Conservation (phyloP, 2,888 invertebrate species). For the Mactromeris polynyma region DNA sequence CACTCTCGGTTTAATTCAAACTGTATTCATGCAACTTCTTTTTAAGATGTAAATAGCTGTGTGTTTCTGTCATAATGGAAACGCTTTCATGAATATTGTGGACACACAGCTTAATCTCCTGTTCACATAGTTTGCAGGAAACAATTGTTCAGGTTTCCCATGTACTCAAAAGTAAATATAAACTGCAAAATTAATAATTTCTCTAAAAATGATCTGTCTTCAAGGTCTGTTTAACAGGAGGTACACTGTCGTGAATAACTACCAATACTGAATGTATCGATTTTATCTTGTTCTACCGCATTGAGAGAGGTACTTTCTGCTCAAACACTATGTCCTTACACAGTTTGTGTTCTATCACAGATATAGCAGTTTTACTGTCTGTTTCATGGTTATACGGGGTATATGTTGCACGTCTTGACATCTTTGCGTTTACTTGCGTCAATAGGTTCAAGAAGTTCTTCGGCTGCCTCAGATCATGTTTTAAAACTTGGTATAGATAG, state of each 20-base stretch:
- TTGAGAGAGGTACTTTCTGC: constrained; percentile 38
- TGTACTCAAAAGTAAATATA: no score
- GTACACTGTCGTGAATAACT: no score
- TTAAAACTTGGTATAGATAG: constrained; percentile 57
- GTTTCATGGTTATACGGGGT: constrained; percentile 39
- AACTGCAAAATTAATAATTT: no score
- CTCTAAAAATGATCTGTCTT: no score
- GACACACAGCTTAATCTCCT: not conserved
- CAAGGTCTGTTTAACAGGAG: no score
- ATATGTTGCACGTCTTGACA: constrained; percentile 53
- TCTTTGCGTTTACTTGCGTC: constrained; percentile 50
- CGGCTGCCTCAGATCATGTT: constrained; percentile 48
- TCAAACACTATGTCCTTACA: constrained; percentile 61
- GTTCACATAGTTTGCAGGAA: not conserved
- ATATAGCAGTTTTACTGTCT: constrained; percentile 57
- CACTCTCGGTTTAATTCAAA: no score
- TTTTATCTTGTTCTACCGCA: not conserved
- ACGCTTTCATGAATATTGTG: not conserved
- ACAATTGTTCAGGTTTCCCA: not conserved
- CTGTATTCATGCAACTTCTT: no score
- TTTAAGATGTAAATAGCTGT: no score
- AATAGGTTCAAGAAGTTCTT: constrained; percentile 52
- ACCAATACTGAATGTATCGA: no score
- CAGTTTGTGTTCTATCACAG: constrained; percentile 65
- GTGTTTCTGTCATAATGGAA: not conserved